Percentiles rank a stretch among this genome's conserved stretches.
These are phyloP conservation scores for Cervus canadensis DNA, from an alignment of 2,113 vertebrate genomes.

Conservation along the genomic window DNA sequence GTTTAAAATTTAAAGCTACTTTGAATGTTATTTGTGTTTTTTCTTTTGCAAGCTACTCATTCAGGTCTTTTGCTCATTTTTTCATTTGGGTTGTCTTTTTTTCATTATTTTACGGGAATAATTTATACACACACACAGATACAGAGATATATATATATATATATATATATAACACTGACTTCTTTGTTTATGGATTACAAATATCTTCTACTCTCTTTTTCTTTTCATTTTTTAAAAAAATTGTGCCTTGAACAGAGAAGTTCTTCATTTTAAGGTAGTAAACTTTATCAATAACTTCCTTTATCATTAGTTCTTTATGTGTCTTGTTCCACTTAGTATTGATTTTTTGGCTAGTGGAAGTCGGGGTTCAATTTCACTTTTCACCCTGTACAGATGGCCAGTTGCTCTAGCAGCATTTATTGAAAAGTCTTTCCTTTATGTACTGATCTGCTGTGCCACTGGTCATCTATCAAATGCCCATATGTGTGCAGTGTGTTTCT, in stretches of 20 bases:
- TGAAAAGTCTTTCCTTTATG: not conserved
- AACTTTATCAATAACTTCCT: not conserved
- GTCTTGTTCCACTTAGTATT: not conserved
- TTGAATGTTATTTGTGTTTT: constrained; percentile 24
- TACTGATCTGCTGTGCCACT: not conserved
- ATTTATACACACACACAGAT: no score
- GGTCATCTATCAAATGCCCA: not conserved
- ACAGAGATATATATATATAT: no score
- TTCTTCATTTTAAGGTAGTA: constrained; percentile 8
- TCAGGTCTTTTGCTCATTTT: not conserved
- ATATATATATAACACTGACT: not conserved
- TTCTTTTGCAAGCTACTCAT: not conserved
- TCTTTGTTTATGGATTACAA: not conserved
- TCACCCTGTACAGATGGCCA: not conserved
- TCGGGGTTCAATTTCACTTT: not conserved
- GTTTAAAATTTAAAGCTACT: not conserved
- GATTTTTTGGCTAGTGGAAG: not conserved
- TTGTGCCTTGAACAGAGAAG: not conserved
- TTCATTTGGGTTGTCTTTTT: not conserved
- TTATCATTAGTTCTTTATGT: not conserved
- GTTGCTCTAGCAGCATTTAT: not conserved
- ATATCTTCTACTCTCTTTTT: not conserved
- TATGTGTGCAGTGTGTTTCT: not conserved
- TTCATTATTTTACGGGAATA: not conserved
- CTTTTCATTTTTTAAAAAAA: not conserved